Conservation (phyloP, 35 echinoderm and acorn worm species). For the Apostichopus californicus region DNA sequence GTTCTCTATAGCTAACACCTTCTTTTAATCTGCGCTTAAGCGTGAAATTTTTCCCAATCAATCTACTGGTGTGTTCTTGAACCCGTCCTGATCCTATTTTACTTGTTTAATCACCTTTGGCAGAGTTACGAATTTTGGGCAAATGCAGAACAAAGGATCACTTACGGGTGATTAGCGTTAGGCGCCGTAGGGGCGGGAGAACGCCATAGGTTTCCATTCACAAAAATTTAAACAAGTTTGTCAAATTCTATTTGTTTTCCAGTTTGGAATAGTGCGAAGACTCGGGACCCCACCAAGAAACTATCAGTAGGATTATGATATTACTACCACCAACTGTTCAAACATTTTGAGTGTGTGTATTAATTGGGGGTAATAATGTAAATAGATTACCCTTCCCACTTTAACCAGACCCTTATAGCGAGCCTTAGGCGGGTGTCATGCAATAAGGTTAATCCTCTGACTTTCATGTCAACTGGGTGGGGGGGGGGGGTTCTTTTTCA, state of each 20-base stretch:
- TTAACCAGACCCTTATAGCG: conserved; percentile 8
- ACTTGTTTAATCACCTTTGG: conserved; percentile 37
- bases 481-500: not conserved
- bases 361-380: not conserved
- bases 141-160: conserved; percentile 49
- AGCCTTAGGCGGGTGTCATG: not conserved
- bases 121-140: conserved; percentile 47
- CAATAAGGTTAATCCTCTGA: not conserved
- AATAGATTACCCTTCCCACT: not conserved
- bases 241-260: conserved; percentile 46
- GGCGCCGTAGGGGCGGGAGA: conserved; percentile 56
- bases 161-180: conserved; percentile 55
- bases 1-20: conserved; percentile 47
- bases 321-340: conserved; percentile 10
- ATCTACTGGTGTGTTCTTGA: conserved; percentile 36
- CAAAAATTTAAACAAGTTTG: conserved; percentile 41
- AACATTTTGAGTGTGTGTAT: conserved; percentile 22
- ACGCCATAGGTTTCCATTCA: not conserved
- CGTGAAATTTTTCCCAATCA: conserved; percentile 46
- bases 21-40: conserved; percentile 32
- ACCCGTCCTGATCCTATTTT: conserved; percentile 37
- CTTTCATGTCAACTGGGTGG: not conserved
- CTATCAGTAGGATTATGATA: conserved; percentile 35
- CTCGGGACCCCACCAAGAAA: not conserved
- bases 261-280: conserved; percentile 37